Base-by-base conservation (phyloP, 2,113 vertebrate species). In the Elaphurus davidianus region DNA sequence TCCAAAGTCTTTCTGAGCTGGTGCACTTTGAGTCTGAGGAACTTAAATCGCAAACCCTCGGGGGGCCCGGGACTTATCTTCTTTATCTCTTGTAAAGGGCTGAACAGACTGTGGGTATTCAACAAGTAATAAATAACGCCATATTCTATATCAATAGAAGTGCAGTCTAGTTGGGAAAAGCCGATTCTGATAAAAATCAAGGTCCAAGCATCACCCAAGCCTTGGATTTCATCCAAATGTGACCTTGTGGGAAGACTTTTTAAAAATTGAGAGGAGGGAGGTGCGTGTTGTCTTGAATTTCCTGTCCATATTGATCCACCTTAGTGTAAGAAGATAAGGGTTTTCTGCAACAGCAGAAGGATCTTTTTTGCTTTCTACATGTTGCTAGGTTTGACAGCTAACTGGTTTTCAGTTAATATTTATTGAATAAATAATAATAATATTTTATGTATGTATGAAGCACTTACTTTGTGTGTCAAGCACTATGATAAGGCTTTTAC, bases 81-180 rank as follows among this genome's bases (percentile, higher is more conserved):
- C 90, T 94, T 96, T 90, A 98, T 97, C 96, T 98, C 92, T 97
- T 96, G 92, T 93, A 96, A 92, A 95, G 90, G 90, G 87, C 64
- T 88, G 90, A 94, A 57, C 97, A 98, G 97, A 97, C 96, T 54
- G 54, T 40, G 92, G 87, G 62, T 83, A 92, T 94, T 98, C 98
- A 97, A 50, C 97, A 97, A 98, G 96, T 95, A 76, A 88, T 98
- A 98, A 98, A 98, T 98, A 98, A 98, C 5, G 27, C 52, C 50
- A 6, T 92, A 82, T 96, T 96, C 55, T 71, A 76, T 96, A 97
- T 95, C 97, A 50, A 90, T 82, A 64, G 81, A 91, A 96, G 97
- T 95, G 92, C 52, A 52, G 87, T 88, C 94, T 78, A 78, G 81
- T 94, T 86, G 92, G 84, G 86, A 92, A 97, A 97, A 95, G 89